phyloP scores from a whole-genome alignment of 2,888 invertebrate genomes.

The Busseola fusca region DNA sequence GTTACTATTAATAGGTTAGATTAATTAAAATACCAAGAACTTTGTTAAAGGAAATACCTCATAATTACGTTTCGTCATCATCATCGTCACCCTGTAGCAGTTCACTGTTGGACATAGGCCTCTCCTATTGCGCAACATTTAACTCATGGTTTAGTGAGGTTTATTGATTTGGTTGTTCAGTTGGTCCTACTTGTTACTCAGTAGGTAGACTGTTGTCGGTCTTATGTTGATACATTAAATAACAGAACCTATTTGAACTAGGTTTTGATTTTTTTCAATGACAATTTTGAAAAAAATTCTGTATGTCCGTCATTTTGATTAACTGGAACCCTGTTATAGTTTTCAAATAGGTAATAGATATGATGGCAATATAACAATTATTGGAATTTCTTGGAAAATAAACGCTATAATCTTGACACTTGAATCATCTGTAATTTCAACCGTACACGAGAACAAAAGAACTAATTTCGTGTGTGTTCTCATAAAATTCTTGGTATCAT shows the following conservation, averaged over 20 bases:
- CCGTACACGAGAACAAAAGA: conserved; percentile 27
- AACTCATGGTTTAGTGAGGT: not conserved
- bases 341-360: conserved; percentile 8
- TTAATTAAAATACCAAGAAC: conserved; percentile 12
- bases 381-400: conserved; percentile 5
- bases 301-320: conserved; percentile 1
- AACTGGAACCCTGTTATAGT: not conserved
- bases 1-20: not conserved
- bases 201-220: no score
- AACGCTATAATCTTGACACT: not conserved
- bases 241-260: not conserved
- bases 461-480: conserved; percentile 27
- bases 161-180: not conserved
- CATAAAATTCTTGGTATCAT: conserved; percentile 40
- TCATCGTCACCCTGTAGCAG: not conserved
- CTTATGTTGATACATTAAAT: not conserved
- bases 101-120: not conserved
- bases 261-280: conserved; percentile 2
- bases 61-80: not conserved
- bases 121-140: not conserved
- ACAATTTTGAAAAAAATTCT: not conserved
- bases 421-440: conserved; percentile 23
- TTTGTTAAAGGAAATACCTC: conserved; percentile 5
- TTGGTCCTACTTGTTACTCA: not conserved
- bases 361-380: not conserved